A percentile compares a stretch with the other conserved stretches of the same genome.
These are phyloP conservation scores for Tadarida brasiliensis DNA, from an alignment of 2,797 vertebrate species.

Conservation along the genomic window DNA sequence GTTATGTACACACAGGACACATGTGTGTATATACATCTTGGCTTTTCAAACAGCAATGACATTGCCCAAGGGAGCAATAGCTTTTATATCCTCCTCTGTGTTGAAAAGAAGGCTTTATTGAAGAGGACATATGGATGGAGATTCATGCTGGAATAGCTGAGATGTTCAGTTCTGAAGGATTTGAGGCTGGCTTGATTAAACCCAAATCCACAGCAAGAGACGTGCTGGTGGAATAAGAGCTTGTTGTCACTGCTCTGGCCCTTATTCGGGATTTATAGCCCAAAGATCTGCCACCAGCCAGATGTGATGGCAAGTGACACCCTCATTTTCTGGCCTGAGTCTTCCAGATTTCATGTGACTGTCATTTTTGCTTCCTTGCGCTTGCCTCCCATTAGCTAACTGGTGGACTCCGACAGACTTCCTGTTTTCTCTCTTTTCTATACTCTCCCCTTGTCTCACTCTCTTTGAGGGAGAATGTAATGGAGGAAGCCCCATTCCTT, in stretches of 20 bases:
- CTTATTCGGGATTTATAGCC: background rate
- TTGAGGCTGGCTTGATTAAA: constrained; percentile 36
- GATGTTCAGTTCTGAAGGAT: constrained; percentile 48
- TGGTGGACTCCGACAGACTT: background rate
- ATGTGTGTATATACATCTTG: constrained; percentile 6
- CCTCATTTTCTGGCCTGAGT: background rate
- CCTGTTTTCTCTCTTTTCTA: background rate
- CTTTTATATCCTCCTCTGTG: constrained; percentile 43
- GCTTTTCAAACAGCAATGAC: constrained; percentile 58
- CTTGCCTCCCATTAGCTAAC: background rate
- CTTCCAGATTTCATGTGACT: background rate
- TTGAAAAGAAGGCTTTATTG: constrained; percentile 45
- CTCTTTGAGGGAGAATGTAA: background rate
- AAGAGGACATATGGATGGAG: constrained; percentile 36
- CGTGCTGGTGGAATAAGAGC: background rate
- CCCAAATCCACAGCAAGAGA: constrained; percentile 27
- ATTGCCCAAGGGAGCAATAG: constrained; percentile 51
- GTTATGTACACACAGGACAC: constrained; percentile 11
- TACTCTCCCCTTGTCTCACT: background rate
- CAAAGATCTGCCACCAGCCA: background rate
- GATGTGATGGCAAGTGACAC: background rate
- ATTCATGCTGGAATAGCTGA: constrained; percentile 40
- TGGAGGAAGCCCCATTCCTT: background rate
- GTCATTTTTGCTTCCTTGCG: background rate
- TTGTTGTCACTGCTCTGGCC: background rate